Evolutionary conservation across 1,140 invertebrate genomes (phyloP).

Genomic region (Diorhabda sublineata): DNA sequence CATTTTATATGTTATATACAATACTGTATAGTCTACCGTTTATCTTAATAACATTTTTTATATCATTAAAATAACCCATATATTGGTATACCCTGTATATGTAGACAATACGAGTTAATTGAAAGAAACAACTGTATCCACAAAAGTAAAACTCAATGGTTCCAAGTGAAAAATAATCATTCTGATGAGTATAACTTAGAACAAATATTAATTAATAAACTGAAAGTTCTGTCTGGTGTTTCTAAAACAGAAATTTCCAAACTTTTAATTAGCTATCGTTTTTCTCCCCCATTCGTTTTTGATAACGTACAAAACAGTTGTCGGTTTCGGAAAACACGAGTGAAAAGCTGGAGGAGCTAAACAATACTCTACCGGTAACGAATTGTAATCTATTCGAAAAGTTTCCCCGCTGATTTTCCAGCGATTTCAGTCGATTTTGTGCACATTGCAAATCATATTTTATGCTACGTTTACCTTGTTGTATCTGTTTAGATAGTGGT

Average conservation of each 20-base stretch:
- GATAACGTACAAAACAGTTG: constrained; percentile 7
- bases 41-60: too few relatives aligned
- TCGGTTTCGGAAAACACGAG: not conserved
- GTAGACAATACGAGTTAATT: too few relatives aligned
- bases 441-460: constrained; percentile 16
- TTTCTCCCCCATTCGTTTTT: constrained; percentile 11
- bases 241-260: constrained; percentile 10
- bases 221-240: not conserved
- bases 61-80: too few relatives aligned
- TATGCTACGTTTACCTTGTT: constrained; percentile 14
- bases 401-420: not conserved
- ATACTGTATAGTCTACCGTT: too few relatives aligned
- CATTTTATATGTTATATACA: too few relatives aligned
- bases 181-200: too few relatives aligned
- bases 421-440: constrained; percentile 8
- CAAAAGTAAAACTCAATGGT: too few relatives aligned
- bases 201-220: too few relatives aligned
- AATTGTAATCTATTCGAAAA: constrained; percentile 12
- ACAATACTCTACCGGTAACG: constrained; percentile 7
- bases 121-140: too few relatives aligned
- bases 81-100: too few relatives aligned
- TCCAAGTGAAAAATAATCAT: too few relatives aligned
- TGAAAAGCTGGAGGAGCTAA: constrained; percentile 11
- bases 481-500: constrained; percentile 17
- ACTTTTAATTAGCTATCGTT: constrained; percentile 15